Evolutionary conservation across 2,797 vertebrate species (phyloP), one percentile per base, ranked within the genome.

Genomic region (Amblyraja radiata): DNA sequence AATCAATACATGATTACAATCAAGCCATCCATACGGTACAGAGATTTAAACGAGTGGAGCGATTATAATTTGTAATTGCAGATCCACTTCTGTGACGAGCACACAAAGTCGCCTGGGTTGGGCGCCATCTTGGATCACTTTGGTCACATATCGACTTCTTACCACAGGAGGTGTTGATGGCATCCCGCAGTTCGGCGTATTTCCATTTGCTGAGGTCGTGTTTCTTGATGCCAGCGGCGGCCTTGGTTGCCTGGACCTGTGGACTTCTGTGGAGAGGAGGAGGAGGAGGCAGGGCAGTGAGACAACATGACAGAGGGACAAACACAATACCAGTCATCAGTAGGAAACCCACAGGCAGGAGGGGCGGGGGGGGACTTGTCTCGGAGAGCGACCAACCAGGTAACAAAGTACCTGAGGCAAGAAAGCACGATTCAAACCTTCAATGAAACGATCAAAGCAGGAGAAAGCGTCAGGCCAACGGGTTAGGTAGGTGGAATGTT

Each of bases 161-260:
- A 99, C 99, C 99, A 94, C 99, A 99, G 93, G 99, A 99, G 58
- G 99, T 99, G 95, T 99, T 99, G 96, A 99, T 99, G 95, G 98
- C 98, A 93, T 99, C 99, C 1, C 99, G 97, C 90, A 99, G 97
- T 93, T 99, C 99, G 76, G 99, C 99, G 0, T 99, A 99, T 94
- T 99, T 99, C 99, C 99, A 99, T 94, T 99, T 99, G 96, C 98
- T 99, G 86, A 99, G 97, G 94, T 99, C 98, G 18, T 98, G 97
- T 94, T 99, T 99, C 96, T 99, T 99, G 94, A 96, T 96, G 18
- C 97, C 98, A 23, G 97, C 97, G 83, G 98, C 97, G 74, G 97
- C 98, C 96, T 99, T 99, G 68, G 96, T 99, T 32, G 98, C 98
- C 96, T 98, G 98, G 91, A 99, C 98, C 95, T 97, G 96, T 93